A percentile compares a stretch with the other conserved stretches of the same genome.
These are phyloP conservation scores for Artemisiospiza belli DNA, from an alignment of 2,113 vertebrate species.

Conservation along the genomic window DNA sequence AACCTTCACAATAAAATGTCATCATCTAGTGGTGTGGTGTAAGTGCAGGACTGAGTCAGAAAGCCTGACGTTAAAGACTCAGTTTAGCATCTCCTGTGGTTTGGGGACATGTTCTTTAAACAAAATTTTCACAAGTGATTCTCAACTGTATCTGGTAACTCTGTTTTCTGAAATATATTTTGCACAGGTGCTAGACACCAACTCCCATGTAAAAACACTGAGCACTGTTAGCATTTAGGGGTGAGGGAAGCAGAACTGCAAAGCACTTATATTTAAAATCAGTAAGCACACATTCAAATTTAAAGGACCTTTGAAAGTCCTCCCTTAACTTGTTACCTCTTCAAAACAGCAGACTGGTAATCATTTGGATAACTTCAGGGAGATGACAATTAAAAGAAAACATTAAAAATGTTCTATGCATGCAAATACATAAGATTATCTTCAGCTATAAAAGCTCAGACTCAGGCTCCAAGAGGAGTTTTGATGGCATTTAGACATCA, in stretches of 20 bases:
- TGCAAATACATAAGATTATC: not conserved
- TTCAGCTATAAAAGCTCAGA: not conserved
- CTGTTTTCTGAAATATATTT: not conserved
- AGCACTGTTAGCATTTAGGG: not conserved
- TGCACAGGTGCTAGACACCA: not conserved
- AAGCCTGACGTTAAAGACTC: not conserved
- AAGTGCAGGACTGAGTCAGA: conserved; percentile 3
- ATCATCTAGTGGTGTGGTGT: not conserved
- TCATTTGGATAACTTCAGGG: not conserved
- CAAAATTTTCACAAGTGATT: not conserved
- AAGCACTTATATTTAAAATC: not conserved
- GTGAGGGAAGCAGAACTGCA: not conserved
- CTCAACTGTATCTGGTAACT: not conserved
- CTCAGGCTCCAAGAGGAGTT: not conserved
- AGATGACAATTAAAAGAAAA: not conserved
- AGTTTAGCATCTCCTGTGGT: not conserved
- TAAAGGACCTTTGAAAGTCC: not conserved
- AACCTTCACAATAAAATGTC: not conserved
- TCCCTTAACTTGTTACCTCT: not conserved
- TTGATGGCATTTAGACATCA: not conserved
- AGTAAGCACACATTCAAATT: not conserved
- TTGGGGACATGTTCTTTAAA: not conserved
- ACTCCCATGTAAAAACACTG: not conserved
- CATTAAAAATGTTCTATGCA: not conserved
- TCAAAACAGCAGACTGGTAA: not conserved